Percentiles rank a stretch among this genome's conserved stretches.
phyloP scores from a whole-genome alignment of 2,888 invertebrate species.

The Tinea pellionella region DNA sequence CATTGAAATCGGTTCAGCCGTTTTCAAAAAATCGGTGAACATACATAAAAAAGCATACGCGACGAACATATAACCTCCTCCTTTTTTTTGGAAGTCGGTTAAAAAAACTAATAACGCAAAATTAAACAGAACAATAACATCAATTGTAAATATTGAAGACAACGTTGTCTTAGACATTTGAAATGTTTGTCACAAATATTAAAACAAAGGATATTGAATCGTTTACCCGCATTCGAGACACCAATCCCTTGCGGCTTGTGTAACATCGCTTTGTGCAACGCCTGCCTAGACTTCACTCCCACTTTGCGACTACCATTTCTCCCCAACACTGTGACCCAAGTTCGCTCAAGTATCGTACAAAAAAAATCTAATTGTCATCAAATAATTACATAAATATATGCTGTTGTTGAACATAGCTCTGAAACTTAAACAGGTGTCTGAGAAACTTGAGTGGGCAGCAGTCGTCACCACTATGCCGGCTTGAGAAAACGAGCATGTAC shows the following conservation, averaged over 20 bases:
- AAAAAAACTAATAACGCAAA: too few species aligned
- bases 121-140: background rate
- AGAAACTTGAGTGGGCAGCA: too few species aligned
- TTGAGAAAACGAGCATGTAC: too few species aligned
- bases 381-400: too few species aligned
- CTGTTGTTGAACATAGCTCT: too few species aligned
- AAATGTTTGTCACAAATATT: background rate
- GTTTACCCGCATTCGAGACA: slow-evolving; percentile 28
- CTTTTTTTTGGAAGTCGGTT: too few species aligned
- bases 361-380: background rate
- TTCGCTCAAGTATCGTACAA: background rate
- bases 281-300: slow-evolving; percentile 26
- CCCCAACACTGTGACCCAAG: background rate
- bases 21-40: too few species aligned
- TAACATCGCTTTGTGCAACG: slow-evolving; percentile 41
- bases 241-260: slow-evolving; percentile 36
- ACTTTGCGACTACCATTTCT: background rate
- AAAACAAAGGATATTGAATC: slow-evolving; percentile 49
- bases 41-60: too few species aligned
- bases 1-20: too few species aligned
- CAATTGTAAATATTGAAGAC: background rate
- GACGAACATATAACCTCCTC: too few species aligned
- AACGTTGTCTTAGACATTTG: background rate
- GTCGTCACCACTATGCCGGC: too few species aligned
- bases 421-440: too few species aligned